Conservation (phyloP, 2,888 invertebrate species). For the Apodemia hepburni region DNA sequence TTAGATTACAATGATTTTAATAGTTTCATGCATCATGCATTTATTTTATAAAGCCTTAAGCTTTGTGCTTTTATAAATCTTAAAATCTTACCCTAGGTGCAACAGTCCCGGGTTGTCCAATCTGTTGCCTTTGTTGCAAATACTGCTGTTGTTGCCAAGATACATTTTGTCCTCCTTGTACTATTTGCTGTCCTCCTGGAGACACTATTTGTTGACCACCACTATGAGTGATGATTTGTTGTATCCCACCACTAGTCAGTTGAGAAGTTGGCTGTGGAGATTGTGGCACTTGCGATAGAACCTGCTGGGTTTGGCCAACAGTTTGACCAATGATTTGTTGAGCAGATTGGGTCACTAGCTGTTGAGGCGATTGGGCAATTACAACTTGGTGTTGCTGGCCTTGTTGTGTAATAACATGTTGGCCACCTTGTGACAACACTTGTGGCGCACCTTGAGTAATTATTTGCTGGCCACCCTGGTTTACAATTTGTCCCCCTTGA, state of each 20-base stretch:
- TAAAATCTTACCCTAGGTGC: constrained; percentile 65
- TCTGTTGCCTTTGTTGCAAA: constrained; percentile 72
- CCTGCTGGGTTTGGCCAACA: constrained; percentile 64
- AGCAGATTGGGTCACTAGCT: constrained; percentile 69
- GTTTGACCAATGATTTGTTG: constrained; percentile 69
- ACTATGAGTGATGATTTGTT: constrained; percentile 74
- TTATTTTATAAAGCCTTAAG: constrained; percentile 5
- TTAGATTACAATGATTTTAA: too few species aligned
- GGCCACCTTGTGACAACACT: constrained; percentile 69
- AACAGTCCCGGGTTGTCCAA: constrained; percentile 72
- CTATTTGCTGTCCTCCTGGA: constrained; percentile 67
- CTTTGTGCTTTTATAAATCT: constrained; percentile 15
- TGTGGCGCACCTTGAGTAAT: constrained; percentile 66
- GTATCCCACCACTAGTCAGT: constrained; percentile 60
- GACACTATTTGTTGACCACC: constrained; percentile 72
- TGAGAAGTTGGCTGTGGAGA: constrained; percentile 61
- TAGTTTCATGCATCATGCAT: too few species aligned
- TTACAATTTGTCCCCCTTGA: constrained; percentile 69
- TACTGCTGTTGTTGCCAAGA: constrained; percentile 76
- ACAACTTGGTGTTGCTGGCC: constrained; percentile 73
- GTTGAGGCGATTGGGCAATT: constrained; percentile 70
- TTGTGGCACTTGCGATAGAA: constrained; percentile 65
- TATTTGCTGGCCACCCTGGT: constrained; percentile 68
- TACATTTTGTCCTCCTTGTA: constrained; percentile 68
- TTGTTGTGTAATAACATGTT: constrained; percentile 72